Conservation (phyloP, 2,888 invertebrate genomes). For the Meteorus colon region DNA sequence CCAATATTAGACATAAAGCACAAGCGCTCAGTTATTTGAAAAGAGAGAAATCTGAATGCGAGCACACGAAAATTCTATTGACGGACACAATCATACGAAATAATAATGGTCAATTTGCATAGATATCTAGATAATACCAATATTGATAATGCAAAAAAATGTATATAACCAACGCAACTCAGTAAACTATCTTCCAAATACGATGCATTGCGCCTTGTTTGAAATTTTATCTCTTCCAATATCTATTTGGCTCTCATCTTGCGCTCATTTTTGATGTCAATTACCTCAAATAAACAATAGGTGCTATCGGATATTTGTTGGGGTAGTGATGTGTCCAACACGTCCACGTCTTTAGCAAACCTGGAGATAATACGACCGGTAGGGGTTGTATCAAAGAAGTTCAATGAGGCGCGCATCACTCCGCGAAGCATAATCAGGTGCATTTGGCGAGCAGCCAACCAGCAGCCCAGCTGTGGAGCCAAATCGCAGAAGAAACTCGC, state of each 20-base stretch:
- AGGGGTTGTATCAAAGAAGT: slow-evolving; percentile 75
- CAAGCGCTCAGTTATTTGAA: slow-evolving; percentile 23
- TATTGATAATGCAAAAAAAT: not conserved
- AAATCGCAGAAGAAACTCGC: slow-evolving; percentile 81
- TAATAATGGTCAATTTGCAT: slow-evolving; percentile 12
- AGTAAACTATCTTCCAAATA: not conserved
- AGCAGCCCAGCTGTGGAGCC: slow-evolving; percentile 80
- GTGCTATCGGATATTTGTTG: slow-evolving; percentile 80
- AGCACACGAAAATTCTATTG: slow-evolving; percentile 24
- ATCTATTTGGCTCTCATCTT: slow-evolving; percentile 15
- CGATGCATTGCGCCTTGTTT: not conserved
- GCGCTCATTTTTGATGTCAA: slow-evolving; percentile 43
- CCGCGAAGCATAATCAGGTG: slow-evolving; percentile 72
- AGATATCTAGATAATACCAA: not conserved
- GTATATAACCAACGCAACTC: not conserved
- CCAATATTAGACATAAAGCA: slow-evolving; percentile 18
- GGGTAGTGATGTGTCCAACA: slow-evolving; percentile 82
- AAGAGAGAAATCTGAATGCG: slow-evolving; percentile 19
- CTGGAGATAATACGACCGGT: slow-evolving; percentile 76
- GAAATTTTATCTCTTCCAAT: not conserved
- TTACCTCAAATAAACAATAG: slow-evolving; percentile 85
- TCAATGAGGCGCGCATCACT: slow-evolving; percentile 74
- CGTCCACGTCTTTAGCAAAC: slow-evolving; percentile 85
- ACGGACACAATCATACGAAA: slow-evolving; percentile 70
- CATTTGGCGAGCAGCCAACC: slow-evolving; percentile 79